Evolutionary conservation across 37 sponge, comb jelly and placozoan genomes (phyloP), one percentile per base, ranked within the genome.

Genomic region (Tethya wilhelma): DNA sequence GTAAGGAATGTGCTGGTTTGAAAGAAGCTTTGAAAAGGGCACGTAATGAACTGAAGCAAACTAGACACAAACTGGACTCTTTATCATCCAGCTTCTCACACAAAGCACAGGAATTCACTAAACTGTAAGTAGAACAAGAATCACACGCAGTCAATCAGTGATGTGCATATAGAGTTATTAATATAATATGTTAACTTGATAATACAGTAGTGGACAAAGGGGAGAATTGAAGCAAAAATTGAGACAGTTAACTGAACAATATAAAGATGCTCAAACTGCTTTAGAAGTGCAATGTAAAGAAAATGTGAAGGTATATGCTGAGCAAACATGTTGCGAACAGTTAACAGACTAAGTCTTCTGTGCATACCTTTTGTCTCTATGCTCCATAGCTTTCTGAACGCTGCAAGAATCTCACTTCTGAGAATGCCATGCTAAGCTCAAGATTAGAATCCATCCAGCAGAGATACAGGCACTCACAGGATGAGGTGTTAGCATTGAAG

Each of bases 291-390:
- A 80, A 29, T 55, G 66, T 33, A 30, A 25, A 56, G 80, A 80
- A 23, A 80, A 80, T 41, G 36, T 49, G 22, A 80, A 45, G 39
- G 80, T 80, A 66, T n/a, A n/a, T n/a, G n/a, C n/a, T n/a, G n/a
- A n/a, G n/a, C n/a, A n/a, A n/a, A n/a, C n/a, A n/a, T n/a, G n/a
- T n/a, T n/a, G n/a, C n/a, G n/a, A n/a, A n/a, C n/a, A n/a, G n/a
- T n/a, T n/a, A n/a, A n/a, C n/a, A n/a, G n/a, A n/a, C n/a, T n/a
- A n/a, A n/a, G n/a, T n/a, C n/a, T n/a, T n/a, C n/a, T n/a, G n/a
- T n/a, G n/a, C n/a, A n/a, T n/a, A n/a, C n/a, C n/a, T n/a, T n/a
- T n/a, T n/a, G n/a, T n/a, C n/a, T n/a, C n/a, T n/a, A 49, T 14
- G 9, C 14, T 49, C 9, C 14, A 49, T 49, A 49, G 53, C 14